Conservation (phyloP, 2,113 vertebrate species). For the Catharus minimus region DNA sequence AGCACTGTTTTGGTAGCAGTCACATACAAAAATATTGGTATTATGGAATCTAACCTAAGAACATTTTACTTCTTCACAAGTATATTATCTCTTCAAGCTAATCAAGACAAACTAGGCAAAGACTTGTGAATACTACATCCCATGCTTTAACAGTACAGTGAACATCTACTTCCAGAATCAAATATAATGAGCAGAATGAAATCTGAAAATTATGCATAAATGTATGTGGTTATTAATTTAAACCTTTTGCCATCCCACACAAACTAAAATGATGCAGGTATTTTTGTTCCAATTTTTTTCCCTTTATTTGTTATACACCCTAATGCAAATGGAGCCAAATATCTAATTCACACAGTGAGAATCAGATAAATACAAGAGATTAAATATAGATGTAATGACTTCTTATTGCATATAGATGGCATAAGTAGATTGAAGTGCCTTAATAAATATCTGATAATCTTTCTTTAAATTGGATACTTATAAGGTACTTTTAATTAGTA, state of each 20-base stretch:
- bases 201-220: background rate
- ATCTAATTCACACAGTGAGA: background rate
- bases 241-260: background rate
- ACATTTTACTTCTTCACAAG: background rate
- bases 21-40: background rate
- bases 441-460: background rate
- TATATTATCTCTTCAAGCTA: background rate
- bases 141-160: background rate
- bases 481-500: background rate
- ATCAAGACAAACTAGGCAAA: background rate
- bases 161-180: background rate
- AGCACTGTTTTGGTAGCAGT: background rate
- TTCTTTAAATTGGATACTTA: background rate
- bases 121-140: background rate
- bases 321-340: background rate
- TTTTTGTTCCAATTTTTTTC: background rate
- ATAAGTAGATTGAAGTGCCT: background rate
- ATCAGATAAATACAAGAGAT: background rate
- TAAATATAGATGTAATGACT: background rate
- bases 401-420: background rate
- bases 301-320: background rate
- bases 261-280: background rate
- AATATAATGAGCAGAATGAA: background rate
- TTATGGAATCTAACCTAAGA: background rate
- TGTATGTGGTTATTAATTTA: background rate